Percentiles rank a stretch among this genome's conserved stretches.
phyloP scores from a whole-genome alignment of 2,888 invertebrate genomes.

The Laothoe populi region DNA sequence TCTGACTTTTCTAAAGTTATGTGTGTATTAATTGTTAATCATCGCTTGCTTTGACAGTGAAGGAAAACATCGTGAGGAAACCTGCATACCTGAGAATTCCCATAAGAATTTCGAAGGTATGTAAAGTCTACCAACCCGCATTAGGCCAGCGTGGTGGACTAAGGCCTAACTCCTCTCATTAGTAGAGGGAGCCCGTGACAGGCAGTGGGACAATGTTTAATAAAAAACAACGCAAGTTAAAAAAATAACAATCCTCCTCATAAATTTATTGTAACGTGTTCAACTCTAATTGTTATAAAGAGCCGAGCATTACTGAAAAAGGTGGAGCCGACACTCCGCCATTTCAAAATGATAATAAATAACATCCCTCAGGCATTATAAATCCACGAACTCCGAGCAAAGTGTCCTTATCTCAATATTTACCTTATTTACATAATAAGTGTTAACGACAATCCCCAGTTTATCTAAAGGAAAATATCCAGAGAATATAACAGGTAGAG shows the following conservation, averaged over 20 bases:
- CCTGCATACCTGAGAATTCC: no score
- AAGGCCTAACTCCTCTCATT: no score
- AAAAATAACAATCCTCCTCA: background rate
- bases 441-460: conserved; percentile 18
- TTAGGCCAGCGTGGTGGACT: no score
- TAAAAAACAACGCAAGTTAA: background rate
- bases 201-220: no score
- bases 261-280: background rate
- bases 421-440: conserved; percentile 31
- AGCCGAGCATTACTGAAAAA: background rate
- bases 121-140: no score
- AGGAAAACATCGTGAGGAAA: no score
- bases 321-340: background rate
- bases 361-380: conserved; percentile 13
- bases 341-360: conserved; percentile 13
- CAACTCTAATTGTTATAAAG: background rate
- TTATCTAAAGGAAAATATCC: conserved; percentile 19
- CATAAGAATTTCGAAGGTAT: no score
- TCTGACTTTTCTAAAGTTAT: no score
- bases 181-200: no score
- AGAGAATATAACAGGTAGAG: conserved; percentile 10
- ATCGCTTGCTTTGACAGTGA: no score
- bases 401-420: conserved; percentile 15
- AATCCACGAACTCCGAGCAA: conserved; percentile 17
- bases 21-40: no score